Percentiles rank a stretch among this genome's conserved stretches.
Conservation (phyloP, 2,797 vertebrate genomes). For the Lophius americanus region DNA sequence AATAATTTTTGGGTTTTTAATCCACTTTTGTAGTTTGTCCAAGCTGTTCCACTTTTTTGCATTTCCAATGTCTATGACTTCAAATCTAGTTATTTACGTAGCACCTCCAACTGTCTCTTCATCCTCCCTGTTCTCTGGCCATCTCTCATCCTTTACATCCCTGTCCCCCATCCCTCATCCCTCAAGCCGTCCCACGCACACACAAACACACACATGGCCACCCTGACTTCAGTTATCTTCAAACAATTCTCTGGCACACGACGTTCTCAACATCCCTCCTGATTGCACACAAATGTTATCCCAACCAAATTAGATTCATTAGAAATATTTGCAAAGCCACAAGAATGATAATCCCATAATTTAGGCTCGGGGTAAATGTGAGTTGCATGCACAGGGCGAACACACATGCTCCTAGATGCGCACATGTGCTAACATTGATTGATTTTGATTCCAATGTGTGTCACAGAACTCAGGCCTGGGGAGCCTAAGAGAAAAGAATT, state of each 20-base stretch:
- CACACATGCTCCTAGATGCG: constrained; percentile 48
- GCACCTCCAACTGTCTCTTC: constrained; percentile 14
- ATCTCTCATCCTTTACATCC: constrained; percentile 72
- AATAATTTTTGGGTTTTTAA: not conserved
- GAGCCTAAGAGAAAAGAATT: constrained; percentile 45
- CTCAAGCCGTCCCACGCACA: constrained; percentile 62
- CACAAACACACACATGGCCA: constrained; percentile 38
- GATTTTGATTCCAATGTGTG: constrained; percentile 47
- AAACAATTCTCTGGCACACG: constrained; percentile 83
- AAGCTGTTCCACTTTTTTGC: not conserved
- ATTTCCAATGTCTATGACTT: constrained; percentile 1
- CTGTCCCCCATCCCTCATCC: constrained; percentile 64
- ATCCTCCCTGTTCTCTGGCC: constrained; percentile 45
- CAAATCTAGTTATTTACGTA: constrained; percentile 2
- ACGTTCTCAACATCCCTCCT: constrained; percentile 83
- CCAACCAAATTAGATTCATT: constrained; percentile 86
- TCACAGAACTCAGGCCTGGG: constrained; percentile 34
- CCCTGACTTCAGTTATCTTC: constrained; percentile 85
- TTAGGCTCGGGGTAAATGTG: constrained; percentile 69
- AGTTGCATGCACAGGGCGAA: constrained; percentile 65
- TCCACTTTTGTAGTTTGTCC: not conserved
- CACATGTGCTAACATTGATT: constrained; percentile 53
- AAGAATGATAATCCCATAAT: constrained; percentile 82
- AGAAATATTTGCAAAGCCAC: constrained; percentile 85
- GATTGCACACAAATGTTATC: constrained; percentile 86